Base-by-base conservation (phyloP, 2,797 vertebrate genomes). In the Linurgus olivaceus region DNA sequence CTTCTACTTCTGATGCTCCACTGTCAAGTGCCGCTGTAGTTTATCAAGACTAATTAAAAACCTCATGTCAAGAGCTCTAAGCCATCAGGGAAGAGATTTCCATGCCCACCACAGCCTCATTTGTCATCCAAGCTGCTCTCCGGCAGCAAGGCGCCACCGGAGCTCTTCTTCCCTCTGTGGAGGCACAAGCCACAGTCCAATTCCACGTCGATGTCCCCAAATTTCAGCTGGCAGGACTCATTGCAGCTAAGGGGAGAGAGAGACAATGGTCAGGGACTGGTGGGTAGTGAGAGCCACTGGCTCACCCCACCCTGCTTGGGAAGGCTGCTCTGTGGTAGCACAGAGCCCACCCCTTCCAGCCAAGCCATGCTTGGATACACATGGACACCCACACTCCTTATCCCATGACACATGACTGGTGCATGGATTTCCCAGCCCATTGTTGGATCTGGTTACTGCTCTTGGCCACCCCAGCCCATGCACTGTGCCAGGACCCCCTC, bases 151-250 rank as follows among this genome's bases (percentile, higher is more conserved):
- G 95, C 17, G 0, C 81, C 3, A 4, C 72, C 2, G 8, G 96
- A 92, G 67, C 57, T 37, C 75, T 65, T 87, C 37, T n/a, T 74
- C 59, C 78, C 40, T 20, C 52, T 83, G 68, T 11, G 89, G 25
- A 93, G 13, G 57, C 96, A 96, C 44, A 96, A 10, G 17, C 96
- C 81, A 1, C 96, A 96, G 85, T 96, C 96, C 85, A 96, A 62
- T 78, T 96, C 96, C 65, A 96, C 96, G 0, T 96, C 94, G 0
- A 96, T 88, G 68, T 96, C 94, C 61, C 87, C 72, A 0, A 96
- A 90, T 14, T 57, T 94, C 78, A 96, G 87, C 63, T 91, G 95
- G 75, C 96, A 96, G 87, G 94, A 94, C 55, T 94, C 94, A 0
- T 95, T 93, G 50, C 96, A 96, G 94, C 96, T 96, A 90, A 9